Evolutionary conservation across 2,888 invertebrate genomes (phyloP).

Genomic region (Romanomermis culicivorax): DNA sequence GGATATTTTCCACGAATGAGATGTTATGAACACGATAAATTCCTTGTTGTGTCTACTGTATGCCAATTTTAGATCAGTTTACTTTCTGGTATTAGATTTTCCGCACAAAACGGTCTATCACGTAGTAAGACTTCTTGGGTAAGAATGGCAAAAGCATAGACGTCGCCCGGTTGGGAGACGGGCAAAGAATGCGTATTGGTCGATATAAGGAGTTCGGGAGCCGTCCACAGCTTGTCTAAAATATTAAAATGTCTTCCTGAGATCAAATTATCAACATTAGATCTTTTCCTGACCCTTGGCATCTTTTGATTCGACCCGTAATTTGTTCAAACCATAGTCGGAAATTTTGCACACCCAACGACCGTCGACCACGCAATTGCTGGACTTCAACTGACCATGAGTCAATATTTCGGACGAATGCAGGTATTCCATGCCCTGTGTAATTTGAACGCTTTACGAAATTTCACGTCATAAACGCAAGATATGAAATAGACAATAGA

Average conservation of each 20-base stretch:
- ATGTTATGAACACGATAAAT: background rate
- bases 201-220: conserved; percentile 16
- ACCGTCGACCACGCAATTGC: conserved; percentile 7
- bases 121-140: conserved; percentile 2
- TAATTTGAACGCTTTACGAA: too few relatives aligned
- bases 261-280: too few relatives aligned
- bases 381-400: conserved; percentile 6
- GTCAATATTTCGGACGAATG: background rate
- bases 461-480: too few relatives aligned
- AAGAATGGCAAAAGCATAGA: conserved; percentile 5
- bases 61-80: too few relatives aligned
- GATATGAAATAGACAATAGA: too few relatives aligned
- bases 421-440: conserved; percentile 8
- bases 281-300: conserved; percentile 8
- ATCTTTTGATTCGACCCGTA: conserved; percentile 10
- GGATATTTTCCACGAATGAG: too few relatives aligned
- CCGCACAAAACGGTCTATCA: conserved; percentile 1
- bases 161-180: conserved; percentile 6
- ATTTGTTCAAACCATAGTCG: conserved; percentile 11
- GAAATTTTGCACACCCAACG: conserved; percentile 6
- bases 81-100: conserved; percentile 1
- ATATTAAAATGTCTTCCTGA: too few relatives aligned
- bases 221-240: conserved; percentile 17
- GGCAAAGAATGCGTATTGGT: background rate
- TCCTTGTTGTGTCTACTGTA: background rate